These are phyloP conservation scores for Pterobdella sp. DNA, from an alignment of 2,888 invertebrate genomes.

Conservation along the genomic window DNA sequence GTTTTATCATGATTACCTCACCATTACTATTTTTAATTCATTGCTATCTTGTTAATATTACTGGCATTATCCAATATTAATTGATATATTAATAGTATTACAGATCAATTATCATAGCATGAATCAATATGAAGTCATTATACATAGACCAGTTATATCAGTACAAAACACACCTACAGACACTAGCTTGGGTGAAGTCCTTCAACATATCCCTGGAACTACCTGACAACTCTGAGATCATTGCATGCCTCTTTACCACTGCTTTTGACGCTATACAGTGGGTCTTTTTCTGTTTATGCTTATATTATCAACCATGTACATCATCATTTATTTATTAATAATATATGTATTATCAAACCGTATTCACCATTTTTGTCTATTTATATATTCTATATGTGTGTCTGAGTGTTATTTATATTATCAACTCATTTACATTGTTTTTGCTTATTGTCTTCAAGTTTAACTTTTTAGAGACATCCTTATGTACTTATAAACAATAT, in stretches of 20 bases:
- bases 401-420: neutral
- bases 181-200: conserved; percentile 91
- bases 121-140: too few relatives aligned
- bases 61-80: neutral
- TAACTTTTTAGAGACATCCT: too few relatives aligned
- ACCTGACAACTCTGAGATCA: conserved; percentile 93
- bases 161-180: conserved; percentile 56
- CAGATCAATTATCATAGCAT: neutral
- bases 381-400: neutral
- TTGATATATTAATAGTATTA: neutral
- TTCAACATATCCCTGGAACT: conserved; percentile 98
- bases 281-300: conserved; percentile 50
- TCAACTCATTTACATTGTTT: neutral
- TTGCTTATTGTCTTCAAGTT: neutral
- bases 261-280: conserved; percentile 94
- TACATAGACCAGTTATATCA: too few relatives aligned
- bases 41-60: neutral
- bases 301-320: conserved; percentile 3
- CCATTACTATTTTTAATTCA: neutral
- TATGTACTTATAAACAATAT: too few relatives aligned
- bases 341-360: neutral
- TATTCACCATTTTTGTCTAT: neutral
- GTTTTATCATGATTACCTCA: neutral
- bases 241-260: conserved; percentile 80
- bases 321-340: neutral